Evolutionary conservation across 2,888 invertebrate species (phyloP), one percentile per base, ranked within the genome.

Genomic region (Selenia dentaria): DNA sequence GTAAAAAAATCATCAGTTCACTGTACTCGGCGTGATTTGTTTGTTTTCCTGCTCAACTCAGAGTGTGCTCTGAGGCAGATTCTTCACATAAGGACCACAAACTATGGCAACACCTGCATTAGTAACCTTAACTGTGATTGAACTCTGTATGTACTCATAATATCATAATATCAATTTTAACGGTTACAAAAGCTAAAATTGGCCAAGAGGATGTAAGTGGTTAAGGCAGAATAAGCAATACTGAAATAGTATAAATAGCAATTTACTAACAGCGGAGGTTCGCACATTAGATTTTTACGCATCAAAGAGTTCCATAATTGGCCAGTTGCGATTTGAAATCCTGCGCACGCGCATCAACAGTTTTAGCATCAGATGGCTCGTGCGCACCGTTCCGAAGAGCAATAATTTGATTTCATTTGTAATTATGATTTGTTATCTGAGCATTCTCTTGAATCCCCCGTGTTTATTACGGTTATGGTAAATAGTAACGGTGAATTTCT

Each of bases 271-370:
- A 41, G 34, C 41, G 40, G 45, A 45, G 41, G 50, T 43, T 48
- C 33, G 29, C 36, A 25, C 41, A 12, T 57, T 50, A 50, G 31
- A 65, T 54, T 63, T 64, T 62, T 67, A 79, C 79, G 85, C 79
- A 68, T 74, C 79, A 78, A 68, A 67, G 75, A 66, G 39, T 65
- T 62, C 65, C 55, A 62, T 79, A 81, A 83, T 80, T 70, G 71
- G 64, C 51, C 67, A 64, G 70, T 74, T 74, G 77, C 78, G 75
- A 79, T 77, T 79, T 79, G 73, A 60, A 79, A 75, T 77, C 74
- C 75, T 75, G 71, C 74, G 73, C 68, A 59, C 44, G 70, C 71
- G 72, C 75, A 68, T 11, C 25, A 28, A 41, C 28, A 37, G 41
- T 1, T 28, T 33, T 31, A 10, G 8, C 10, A 25, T 5, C 24